Percentiles rank a stretch among this genome's conserved stretches.
Conservation (phyloP, 1,140 invertebrate species). For the Euura lappo region DNA sequence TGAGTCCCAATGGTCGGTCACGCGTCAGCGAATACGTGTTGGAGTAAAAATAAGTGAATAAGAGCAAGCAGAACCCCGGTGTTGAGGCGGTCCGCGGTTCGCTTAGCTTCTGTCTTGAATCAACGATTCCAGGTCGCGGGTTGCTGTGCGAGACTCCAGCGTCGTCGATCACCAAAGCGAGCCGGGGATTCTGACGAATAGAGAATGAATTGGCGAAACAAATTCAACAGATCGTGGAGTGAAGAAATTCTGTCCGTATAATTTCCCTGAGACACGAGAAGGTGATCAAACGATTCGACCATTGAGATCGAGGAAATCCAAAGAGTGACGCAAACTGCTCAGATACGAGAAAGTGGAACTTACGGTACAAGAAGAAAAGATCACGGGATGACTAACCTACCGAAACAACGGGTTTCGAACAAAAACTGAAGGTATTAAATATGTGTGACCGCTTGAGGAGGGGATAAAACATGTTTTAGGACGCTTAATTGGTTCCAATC, state of each 20-base stretch:
- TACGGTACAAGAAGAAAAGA: not conserved
- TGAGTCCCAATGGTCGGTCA: constrained; percentile 3
- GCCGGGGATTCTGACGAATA: not conserved
- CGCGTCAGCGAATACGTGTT: not conserved
- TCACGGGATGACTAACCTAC: not conserved
- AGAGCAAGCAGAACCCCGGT: not conserved
- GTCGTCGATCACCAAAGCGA: no score
- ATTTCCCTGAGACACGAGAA: no score
- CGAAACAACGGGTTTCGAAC: not conserved
- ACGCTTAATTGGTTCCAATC: no score
- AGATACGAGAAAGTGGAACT: not conserved
- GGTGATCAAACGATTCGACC: no score
- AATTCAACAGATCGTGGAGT: not conserved
- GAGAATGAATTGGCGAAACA: not conserved
- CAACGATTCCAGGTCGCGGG: not conserved
- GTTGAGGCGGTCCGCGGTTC: not conserved
- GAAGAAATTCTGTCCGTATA: not conserved
- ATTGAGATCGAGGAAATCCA: not conserved
- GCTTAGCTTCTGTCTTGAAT: constrained; percentile 1
- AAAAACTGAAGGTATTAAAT: not conserved
- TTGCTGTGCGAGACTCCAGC: not conserved
- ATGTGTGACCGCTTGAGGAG: not conserved
- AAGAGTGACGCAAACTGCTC: not conserved
- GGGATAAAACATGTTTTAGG: no score
- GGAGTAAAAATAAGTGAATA: not conserved